Conservation (phyloP, 2,888 invertebrate genomes). For the Drosophila barbarae region DNA sequence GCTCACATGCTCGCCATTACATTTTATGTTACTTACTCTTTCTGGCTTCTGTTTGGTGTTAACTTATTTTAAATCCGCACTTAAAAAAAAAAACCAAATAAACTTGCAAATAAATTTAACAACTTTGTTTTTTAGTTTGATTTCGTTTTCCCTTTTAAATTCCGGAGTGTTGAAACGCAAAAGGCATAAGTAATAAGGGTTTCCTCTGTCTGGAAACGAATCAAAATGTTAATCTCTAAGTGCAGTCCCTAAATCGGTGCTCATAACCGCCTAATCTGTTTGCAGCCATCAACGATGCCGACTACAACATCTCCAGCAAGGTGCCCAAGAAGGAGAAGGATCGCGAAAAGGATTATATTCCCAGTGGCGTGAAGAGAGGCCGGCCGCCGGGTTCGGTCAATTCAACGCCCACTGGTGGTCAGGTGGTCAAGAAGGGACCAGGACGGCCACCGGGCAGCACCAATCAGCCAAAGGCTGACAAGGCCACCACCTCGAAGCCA, state of each 20-base stretch:
- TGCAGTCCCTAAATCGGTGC: neutral
- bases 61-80: conserved; percentile 51
- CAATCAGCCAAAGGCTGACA: conserved; percentile 32
- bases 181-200: conserved; percentile 20
- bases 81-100: conserved; percentile 29
- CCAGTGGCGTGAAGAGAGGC: conserved; percentile 53
- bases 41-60: conserved; percentile 55
- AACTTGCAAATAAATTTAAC: conserved; percentile 27
- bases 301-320: conserved; percentile 68
- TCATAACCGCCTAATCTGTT: conserved; percentile 12
- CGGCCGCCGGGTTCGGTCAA: conserved; percentile 22
- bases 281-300: conserved; percentile 78
- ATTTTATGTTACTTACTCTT: conserved; percentile 36
- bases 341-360: conserved; percentile 45
- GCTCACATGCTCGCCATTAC: conserved; percentile 12
- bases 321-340: conserved; percentile 76
- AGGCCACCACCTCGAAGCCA: conserved; percentile 17
- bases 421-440: conserved; percentile 35
- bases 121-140: conserved; percentile 43
- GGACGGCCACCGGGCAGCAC: conserved; percentile 35
- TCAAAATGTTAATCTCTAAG: neutral
- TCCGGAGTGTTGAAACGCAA: conserved; percentile 60
- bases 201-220: neutral
- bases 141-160: conserved; percentile 43
- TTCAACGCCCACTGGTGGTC: conserved; percentile 42